Evolutionary conservation across 2,113 vertebrate species (phyloP).

Genomic region (Ophiodon elongatus): DNA sequence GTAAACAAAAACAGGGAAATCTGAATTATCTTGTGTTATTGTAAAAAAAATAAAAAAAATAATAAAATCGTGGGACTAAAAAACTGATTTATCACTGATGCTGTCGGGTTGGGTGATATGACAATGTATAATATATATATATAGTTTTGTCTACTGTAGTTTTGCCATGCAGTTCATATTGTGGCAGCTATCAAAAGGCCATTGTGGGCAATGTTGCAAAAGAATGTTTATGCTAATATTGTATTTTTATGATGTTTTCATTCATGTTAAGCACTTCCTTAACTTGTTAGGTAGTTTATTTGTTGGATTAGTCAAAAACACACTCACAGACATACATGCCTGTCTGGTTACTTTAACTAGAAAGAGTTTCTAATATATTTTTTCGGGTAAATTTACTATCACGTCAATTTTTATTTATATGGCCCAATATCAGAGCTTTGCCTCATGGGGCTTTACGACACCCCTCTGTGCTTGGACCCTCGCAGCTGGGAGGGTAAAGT

Average conservation of each 20-base stretch:
- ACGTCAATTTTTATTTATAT: not conserved
- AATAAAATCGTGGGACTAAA: no score
- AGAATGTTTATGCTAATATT: not conserved
- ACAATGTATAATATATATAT: not conserved
- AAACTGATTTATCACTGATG: not conserved
- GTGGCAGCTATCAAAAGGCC: not conserved
- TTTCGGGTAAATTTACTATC: not conserved
- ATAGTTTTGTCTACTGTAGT: not conserved
- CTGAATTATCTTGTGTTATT: not conserved
- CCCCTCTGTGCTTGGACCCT: not conserved
- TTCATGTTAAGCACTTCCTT: not conserved
- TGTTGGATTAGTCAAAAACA: not conserved
- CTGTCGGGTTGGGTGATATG: not conserved
- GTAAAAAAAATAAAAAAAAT: no score
- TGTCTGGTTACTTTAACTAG: not conserved
- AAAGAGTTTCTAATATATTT: not conserved
- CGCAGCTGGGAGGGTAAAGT: not conserved
- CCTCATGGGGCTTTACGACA: no score
- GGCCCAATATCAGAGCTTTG: not conserved
- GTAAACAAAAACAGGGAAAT: constrained; percentile 1
- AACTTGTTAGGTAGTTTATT: not conserved
- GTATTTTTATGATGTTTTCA: not conserved
- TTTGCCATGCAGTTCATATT: not conserved
- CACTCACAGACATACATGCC: not conserved
- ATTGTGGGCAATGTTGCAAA: not conserved